Evolutionary conservation across 2,797 vertebrate genomes (phyloP).

Genomic region (Mus minutoides): DNA sequence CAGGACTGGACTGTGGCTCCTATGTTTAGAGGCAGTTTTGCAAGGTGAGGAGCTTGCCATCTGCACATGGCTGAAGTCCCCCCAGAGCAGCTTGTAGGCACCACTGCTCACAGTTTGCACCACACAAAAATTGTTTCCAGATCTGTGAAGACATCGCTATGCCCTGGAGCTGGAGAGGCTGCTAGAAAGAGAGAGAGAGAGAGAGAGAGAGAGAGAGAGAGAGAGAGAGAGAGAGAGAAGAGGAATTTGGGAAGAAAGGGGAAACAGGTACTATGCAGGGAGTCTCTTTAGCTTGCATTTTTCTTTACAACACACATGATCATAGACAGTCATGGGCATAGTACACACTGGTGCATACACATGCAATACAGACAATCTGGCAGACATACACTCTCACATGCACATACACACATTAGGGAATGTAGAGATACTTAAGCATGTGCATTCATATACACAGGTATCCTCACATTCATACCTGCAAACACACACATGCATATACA

Average conservation of each 20-base stretch:
- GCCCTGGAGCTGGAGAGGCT: background rate
- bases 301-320: background rate
- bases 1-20: background rate
- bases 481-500: background rate
- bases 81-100: background rate
- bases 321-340: fast-evolving
- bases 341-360: no score
- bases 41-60: background rate
- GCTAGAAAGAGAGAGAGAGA: background rate
- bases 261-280: background rate
- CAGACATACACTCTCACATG: background rate
- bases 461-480: background rate
- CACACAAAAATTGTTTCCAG: background rate
- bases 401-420: background rate
- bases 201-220: no score
- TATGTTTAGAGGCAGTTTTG: background rate
- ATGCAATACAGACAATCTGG: background rate
- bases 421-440: fast-evolving
- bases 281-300: background rate
- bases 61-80: background rate
- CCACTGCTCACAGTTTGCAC: background rate
- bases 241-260: background rate
- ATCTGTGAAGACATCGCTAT: background rate
- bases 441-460: fast-evolving
- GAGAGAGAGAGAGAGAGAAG: background rate